Percentiles rank a stretch among this genome's conserved stretches.
These are phyloP conservation scores for Brenthis ino DNA, from an alignment of 2,888 invertebrate species.

Conservation along the genomic window DNA sequence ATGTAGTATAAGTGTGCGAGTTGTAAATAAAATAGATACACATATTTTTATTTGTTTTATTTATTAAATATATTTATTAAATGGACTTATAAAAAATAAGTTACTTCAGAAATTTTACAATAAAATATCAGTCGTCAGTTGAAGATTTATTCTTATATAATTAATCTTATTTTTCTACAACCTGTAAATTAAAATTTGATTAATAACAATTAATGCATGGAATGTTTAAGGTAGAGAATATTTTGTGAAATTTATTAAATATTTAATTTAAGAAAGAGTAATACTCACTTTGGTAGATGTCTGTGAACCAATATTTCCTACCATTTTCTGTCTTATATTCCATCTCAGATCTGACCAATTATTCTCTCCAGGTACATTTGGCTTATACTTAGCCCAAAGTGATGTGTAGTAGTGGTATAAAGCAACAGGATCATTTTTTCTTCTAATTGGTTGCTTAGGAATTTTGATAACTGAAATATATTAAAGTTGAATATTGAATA, in stretches of 20 bases:
- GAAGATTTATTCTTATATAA: constrained; percentile 27
- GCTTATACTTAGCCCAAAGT: constrained; percentile 87
- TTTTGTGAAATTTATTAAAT: too few relatives aligned
- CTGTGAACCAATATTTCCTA: constrained; percentile 65
- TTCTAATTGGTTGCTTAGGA: constrained; percentile 66
- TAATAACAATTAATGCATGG: neutral
- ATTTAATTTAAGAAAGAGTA: constrained; percentile 2
- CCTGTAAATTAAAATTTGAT: constrained; percentile 46
- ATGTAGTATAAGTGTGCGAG: constrained; percentile 4
- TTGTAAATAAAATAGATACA: constrained; percentile 19
- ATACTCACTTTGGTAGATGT: constrained; percentile 51
- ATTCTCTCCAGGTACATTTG: constrained; percentile 87
- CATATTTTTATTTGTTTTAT: constrained; percentile 26
- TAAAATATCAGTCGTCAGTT: constrained; percentile 1
- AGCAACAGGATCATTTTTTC: constrained; percentile 87
- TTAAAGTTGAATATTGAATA: constrained; percentile 2
- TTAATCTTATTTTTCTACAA: constrained; percentile 28
- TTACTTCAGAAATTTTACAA: neutral
- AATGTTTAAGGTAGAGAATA: neutral
- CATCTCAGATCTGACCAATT: constrained; percentile 85
- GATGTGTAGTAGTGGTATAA: constrained; percentile 89
- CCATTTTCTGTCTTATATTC: constrained; percentile 87
- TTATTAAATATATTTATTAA: constrained; percentile 1
- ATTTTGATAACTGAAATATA: constrained; percentile 83
- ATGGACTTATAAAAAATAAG: neutral